Evolutionary conservation across 2,113 vertebrate genomes (phyloP).

Genomic region (Osmerus eperlanus): DNA sequence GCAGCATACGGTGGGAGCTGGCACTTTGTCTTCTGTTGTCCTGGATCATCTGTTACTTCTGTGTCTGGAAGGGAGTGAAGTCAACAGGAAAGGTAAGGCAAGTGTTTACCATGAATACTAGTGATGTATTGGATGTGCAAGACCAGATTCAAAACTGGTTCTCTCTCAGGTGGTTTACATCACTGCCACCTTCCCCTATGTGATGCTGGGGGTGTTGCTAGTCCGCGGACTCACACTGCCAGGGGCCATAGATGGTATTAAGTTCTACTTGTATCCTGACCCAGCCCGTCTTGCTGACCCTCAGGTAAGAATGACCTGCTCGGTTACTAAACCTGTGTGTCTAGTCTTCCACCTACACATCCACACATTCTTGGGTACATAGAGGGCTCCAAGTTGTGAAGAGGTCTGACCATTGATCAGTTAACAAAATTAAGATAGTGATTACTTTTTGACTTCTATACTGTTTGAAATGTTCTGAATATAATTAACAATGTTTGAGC

Average conservation of each 20-base stretch:
- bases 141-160: not conserved
- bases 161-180: constrained; percentile 88
- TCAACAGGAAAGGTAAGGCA: constrained; percentile 78
- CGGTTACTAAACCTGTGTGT: too few species aligned
- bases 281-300: constrained; percentile 84
- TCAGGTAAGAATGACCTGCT: constrained; percentile 71
- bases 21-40: constrained; percentile 77
- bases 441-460: too few species aligned
- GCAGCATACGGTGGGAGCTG: constrained; percentile 76
- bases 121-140: not conserved
- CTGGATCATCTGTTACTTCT: constrained; percentile 85
- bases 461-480: too few species aligned
- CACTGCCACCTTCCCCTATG: constrained; percentile 92
- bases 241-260: constrained; percentile 83
- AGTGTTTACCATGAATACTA: not conserved
- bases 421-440: too few species aligned
- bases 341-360: too few species aligned
- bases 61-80: constrained; percentile 84
- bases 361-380: too few species aligned
- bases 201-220: constrained; percentile 85
- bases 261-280: constrained; percentile 93
- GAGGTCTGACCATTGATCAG: too few species aligned
- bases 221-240: constrained; percentile 88
- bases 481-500: too few species aligned
- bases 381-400: not conserved